phyloP scores from a whole-genome alignment of 2,113 vertebrate genomes.

The Grammomys dolichurus region DNA sequence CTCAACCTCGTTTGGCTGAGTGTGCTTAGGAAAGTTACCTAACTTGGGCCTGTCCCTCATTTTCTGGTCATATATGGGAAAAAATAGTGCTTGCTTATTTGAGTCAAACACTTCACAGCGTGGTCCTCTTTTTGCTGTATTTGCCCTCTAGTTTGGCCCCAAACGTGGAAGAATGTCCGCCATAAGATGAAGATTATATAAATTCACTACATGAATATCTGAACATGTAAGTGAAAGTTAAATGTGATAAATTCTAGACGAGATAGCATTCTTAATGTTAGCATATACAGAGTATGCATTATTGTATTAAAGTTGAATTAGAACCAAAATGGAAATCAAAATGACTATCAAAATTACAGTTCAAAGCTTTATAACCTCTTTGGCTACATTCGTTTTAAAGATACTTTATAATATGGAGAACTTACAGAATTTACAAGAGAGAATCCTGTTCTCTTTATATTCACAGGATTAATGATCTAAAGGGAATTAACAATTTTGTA shows the following conservation, averaged over 20 bases:
- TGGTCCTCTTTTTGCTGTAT: background rate
- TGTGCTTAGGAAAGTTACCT: constrained; percentile 68
- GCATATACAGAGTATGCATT: background rate
- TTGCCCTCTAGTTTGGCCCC: background rate
- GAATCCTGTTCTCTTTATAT: background rate
- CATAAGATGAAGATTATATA: background rate
- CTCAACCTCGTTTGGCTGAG: background rate
- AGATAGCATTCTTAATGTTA: background rate
- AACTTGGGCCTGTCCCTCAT: constrained; percentile 42
- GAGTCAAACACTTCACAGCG: constrained; percentile 41
- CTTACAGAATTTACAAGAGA: background rate
- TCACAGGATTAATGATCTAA: background rate
- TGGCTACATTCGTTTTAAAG: background rate
- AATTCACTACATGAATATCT: background rate
- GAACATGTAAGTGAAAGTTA: constrained; percentile 1
- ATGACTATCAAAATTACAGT: background rate
- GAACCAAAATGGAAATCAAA: background rate
- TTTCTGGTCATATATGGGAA: constrained; percentile 41
- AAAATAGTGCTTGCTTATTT: constrained; percentile 53
- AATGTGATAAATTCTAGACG: background rate
- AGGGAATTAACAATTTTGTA: background rate
- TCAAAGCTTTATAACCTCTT: background rate
- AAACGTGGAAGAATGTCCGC: background rate
- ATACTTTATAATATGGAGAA: background rate
- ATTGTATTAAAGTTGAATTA: background rate